Percentiles rank a stretch among this genome's conserved stretches.
Evolutionary conservation across 1,140 invertebrate genomes (phyloP).

Genomic region (Drosophila miranda): DNA sequence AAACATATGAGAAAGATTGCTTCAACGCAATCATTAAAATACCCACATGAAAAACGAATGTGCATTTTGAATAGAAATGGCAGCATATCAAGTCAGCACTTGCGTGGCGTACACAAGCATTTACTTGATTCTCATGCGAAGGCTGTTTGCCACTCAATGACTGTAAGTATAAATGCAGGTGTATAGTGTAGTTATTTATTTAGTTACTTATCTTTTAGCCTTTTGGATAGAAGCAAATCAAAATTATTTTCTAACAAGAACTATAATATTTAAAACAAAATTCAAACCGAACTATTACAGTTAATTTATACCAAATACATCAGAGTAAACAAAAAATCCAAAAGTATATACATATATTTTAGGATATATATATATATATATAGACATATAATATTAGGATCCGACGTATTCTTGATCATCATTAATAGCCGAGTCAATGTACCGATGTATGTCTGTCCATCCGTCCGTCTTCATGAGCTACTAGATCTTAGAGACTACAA

Average conservation of each 20-base stretch:
- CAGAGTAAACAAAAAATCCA: too few relatives aligned
- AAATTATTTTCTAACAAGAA: too few relatives aligned
- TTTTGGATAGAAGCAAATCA: too few relatives aligned
- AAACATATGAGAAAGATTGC: conserved; percentile 34
- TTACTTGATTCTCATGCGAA: conserved; percentile 88
- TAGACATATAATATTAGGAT: too few relatives aligned
- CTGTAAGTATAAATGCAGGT: conserved; percentile 84
- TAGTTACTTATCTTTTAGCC: too few relatives aligned
- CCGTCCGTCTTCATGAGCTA: background rate
- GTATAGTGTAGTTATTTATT: background rate
- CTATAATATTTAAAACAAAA: too few relatives aligned
- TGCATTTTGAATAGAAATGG: conserved; percentile 76
- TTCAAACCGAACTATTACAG: too few relatives aligned
- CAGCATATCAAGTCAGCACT: conserved; percentile 81
- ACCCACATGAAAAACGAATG: conserved; percentile 53
- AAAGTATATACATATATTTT: too few relatives aligned
- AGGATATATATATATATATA: too few relatives aligned
- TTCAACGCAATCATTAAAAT: conserved; percentile 64
- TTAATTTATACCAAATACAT: too few relatives aligned
- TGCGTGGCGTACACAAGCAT: conserved; percentile 90
- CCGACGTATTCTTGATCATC: background rate
- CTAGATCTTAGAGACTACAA: background rate
- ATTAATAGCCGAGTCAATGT: background rate
- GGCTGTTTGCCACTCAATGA: conserved; percentile 88
- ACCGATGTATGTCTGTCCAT: background rate